These are phyloP conservation scores for Steinernema scapterisci DNA, from an alignment of 2,888 invertebrate genomes.

Conservation along the genomic window DNA sequence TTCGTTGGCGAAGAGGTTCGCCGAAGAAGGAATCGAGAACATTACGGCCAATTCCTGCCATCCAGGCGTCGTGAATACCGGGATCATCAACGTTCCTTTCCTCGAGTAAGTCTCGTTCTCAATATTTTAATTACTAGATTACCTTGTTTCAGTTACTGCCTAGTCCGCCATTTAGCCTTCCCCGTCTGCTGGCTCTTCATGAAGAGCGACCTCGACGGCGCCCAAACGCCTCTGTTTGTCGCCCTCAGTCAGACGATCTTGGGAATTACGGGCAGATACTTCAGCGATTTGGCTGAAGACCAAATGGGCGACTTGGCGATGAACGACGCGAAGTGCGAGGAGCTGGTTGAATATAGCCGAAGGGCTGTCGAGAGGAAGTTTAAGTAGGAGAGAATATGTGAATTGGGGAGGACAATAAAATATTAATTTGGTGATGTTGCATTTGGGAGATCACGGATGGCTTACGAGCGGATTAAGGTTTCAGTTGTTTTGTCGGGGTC, in stretches of 20 bases:
- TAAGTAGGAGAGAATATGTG: background rate
- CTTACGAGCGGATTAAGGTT: no score
- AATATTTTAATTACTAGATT: background rate
- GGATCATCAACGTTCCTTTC: conserved; percentile 2
- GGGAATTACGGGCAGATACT: conserved; percentile 17
- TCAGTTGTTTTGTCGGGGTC: background rate
- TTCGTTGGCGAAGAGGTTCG: conserved; percentile 19
- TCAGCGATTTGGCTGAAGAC: conserved; percentile 7
- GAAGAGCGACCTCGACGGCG: conserved; percentile 31
- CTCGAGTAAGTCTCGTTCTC: background rate
- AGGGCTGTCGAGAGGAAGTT: background rate
- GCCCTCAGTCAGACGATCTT: background rate
- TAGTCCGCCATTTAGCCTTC: background rate
- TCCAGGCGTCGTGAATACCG: conserved; percentile 3
- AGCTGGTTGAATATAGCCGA: conserved; percentile 3
- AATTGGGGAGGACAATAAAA: background rate
- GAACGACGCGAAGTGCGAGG: conserved; percentile 26
- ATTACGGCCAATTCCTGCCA: conserved; percentile 5
- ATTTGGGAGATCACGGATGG: no score
- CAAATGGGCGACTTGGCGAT: conserved; percentile 13
- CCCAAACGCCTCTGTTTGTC: conserved; percentile 20
- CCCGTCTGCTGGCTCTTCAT: conserved; percentile 5
- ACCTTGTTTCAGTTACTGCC: background rate
- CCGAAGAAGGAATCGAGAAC: conserved; percentile 22
- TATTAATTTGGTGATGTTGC: background rate